Percentiles rank a stretch among this genome's conserved stretches.
Evolutionary conservation across 2,113 vertebrate genomes (phyloP).

Genomic region (Nyctereutes procyonoides): DNA sequence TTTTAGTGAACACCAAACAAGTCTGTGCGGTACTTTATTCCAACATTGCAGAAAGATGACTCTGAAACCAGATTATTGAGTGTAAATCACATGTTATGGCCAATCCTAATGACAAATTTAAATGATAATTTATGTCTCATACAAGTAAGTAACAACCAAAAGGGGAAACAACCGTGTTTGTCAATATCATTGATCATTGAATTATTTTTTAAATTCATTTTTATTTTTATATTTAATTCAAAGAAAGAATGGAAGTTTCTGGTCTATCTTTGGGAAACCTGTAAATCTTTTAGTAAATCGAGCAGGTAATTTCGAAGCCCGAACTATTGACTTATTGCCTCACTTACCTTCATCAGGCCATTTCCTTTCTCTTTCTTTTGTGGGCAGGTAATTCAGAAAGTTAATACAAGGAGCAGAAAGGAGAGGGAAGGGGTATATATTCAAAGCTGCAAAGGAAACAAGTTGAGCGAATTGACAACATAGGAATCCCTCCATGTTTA

Average conservation of each 20-base stretch:
- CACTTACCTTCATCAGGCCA: not conserved
- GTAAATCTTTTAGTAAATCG: conserved; percentile 58
- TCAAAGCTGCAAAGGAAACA: not conserved
- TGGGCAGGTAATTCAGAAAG: not conserved
- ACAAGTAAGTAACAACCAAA: not conserved
- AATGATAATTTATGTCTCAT: conserved; percentile 37
- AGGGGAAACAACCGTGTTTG: not conserved
- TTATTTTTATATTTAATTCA: conserved; percentile 55
- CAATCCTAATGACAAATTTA: conserved; percentile 75
- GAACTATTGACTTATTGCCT: not conserved
- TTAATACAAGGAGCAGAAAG: not conserved
- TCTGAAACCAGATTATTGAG: conserved; percentile 40
- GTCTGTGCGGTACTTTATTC: conserved; percentile 58
- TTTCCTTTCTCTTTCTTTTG: not conserved
- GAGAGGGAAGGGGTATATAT: not conserved
- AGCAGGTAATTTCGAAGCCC: conserved; percentile 74
- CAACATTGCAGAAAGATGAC: conserved; percentile 17
- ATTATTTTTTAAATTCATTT: not conserved
- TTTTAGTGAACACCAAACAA: conserved; percentile 67
- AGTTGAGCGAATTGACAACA: not conserved
- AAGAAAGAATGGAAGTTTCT: conserved; percentile 56
- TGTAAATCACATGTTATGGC: conserved; percentile 70
- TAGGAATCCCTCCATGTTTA: not conserved
- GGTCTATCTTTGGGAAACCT: not conserved
- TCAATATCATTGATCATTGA: conserved; percentile 18